Conservation (phyloP, 2,113 vertebrate genomes). For the Larimichthys crocea region DNA sequence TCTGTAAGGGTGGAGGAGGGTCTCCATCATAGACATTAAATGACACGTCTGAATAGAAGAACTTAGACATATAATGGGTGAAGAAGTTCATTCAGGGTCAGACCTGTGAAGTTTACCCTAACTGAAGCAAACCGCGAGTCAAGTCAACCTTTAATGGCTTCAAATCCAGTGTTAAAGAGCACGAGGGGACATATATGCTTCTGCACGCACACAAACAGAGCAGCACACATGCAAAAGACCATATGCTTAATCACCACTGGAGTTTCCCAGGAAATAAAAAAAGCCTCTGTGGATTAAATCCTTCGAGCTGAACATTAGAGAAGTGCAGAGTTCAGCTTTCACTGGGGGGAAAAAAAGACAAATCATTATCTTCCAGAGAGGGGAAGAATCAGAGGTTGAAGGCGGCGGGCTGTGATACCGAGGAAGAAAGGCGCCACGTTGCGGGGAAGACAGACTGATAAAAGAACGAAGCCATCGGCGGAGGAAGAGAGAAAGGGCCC, state of each 20-base stretch:
- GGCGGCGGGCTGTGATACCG: conserved; percentile 65
- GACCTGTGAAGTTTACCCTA: not conserved
- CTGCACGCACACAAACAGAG: conserved; percentile 20
- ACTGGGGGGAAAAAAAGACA: conserved; percentile 62
- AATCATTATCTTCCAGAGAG: conserved; percentile 69
- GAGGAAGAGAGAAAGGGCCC: conserved; percentile 71
- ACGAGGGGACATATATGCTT: not conserved
- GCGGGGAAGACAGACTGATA: conserved; percentile 70
- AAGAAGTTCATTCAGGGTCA: not conserved
- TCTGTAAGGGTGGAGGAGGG: conserved; percentile 21
- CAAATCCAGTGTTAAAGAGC: not conserved
- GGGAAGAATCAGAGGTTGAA: conserved; percentile 69
- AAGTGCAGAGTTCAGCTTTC: conserved; percentile 79
- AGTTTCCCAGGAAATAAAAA: conserved; percentile 75
- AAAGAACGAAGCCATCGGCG: conserved; percentile 64
- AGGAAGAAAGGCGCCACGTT: conserved; percentile 63
- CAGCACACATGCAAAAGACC: conserved; percentile 42
- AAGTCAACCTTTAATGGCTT: conserved; percentile 26
- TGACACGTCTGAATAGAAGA: not conserved
- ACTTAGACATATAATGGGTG: not conserved
- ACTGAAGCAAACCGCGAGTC: not conserved
- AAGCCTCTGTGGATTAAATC: conserved; percentile 71
- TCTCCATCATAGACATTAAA: conserved; percentile 26
- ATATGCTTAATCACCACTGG: conserved; percentile 71
- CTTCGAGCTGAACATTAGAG: conserved; percentile 71